Evolutionary conservation across 2,113 vertebrate species (phyloP), one percentile per base, ranked within the genome.

Genomic region (Ceyx cyanopectus): DNA sequence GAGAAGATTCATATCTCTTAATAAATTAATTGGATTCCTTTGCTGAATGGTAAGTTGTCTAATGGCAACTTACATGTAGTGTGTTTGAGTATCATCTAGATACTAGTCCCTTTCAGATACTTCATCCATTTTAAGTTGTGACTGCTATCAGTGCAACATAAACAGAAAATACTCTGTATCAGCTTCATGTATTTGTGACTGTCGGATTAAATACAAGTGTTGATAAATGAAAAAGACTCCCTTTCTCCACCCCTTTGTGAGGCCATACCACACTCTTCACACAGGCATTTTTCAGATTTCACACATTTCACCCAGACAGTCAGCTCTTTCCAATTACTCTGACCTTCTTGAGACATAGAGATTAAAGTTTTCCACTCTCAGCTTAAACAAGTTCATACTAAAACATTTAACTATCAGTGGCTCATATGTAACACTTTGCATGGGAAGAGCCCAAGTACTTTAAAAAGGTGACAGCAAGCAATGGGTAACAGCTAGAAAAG

Each of bases 281-380:
- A 70, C 14, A 67, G 41, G 7, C 7, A 93, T 78, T 58, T 94
- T 87, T 89, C 43, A 78, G 21, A 50, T 83, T 93, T 93, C 56
- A 68, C 29, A 30, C 46, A 32, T 93, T 94, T 95, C 85, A 91
- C 45, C 26, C 43, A 94, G 75, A 88, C 75, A 81, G 29, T 46
- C 60, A 81, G 3, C 16, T 70, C 87, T 89, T 89, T 89, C 51
- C 30, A 85, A 69, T 80, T 92, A 65, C 54, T 93, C 60, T 76
- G 41, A 69, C 45, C 32, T 92, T 76, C 72, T 68, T 72, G 56
- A 79, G 34, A 68, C 50, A 73, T 3, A 50, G 58, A 84, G 27
- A 82, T 51, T 2, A 3, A 89, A 23, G 6, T 80, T 82, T 91
- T 91, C 54, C 81, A 80, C 41, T 73, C 51, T 89, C 89, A 80